These are phyloP conservation scores for Laspeyria flexula DNA, from an alignment of 2,888 invertebrate genomes.

Conservation along the genomic window DNA sequence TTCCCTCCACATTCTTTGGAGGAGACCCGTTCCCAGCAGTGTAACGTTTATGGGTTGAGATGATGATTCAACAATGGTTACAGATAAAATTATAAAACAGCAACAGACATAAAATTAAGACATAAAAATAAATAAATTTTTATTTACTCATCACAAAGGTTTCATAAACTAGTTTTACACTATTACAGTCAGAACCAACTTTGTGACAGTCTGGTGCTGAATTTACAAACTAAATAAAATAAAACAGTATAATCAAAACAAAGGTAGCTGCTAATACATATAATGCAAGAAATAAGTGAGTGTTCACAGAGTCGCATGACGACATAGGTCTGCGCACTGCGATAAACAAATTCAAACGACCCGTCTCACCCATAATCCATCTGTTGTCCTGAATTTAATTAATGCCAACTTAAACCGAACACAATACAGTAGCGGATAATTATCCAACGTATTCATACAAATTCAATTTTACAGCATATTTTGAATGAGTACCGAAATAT, in stretches of 20 bases:
- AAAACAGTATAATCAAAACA: neutral
- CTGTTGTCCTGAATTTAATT: conserved; percentile 53
- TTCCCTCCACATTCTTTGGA: too few relatives aligned
- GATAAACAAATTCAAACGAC: conserved; percentile 55
- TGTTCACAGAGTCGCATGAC: conserved; percentile 47
- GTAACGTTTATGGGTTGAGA: too few relatives aligned
- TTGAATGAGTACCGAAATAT: conserved; percentile 14
- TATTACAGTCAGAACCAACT: too few relatives aligned
- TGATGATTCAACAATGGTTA: too few relatives aligned
- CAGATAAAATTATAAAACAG: too few relatives aligned
- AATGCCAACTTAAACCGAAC: conserved; percentile 29
- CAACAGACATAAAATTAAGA: too few relatives aligned
- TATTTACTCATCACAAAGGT: too few relatives aligned
- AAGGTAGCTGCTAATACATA: conserved; percentile 15
- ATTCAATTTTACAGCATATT: conserved; percentile 31
- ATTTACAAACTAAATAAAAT: too few relatives aligned
- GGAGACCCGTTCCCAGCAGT: too few relatives aligned
- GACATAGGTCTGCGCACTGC: conserved; percentile 51
- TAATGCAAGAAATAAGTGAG: conserved; percentile 23
- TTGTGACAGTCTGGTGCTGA: too few relatives aligned
- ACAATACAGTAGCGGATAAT: conserved; percentile 23
- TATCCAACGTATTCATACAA: conserved; percentile 24
- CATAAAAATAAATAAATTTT: too few relatives aligned
- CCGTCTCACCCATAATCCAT: conserved; percentile 47
- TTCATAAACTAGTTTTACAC: too few relatives aligned